Base-by-base conservation (phyloP, 2,797 vertebrate species). In the Enteromius trimaculatus region DNA sequence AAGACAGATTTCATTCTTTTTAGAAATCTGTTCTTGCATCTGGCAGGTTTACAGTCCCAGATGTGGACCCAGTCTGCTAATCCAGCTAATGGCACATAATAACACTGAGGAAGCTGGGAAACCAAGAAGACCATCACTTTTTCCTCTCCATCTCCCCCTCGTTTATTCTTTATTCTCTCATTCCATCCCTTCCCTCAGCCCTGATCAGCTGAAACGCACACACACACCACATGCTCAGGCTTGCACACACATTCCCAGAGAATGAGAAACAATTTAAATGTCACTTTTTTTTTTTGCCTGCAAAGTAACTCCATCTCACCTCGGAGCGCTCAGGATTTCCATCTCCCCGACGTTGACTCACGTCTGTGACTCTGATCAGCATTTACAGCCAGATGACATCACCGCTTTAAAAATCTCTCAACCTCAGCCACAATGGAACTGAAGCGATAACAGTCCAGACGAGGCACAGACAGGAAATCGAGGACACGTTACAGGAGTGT, bases 61-160 rank as follows among this genome's bases (percentile, higher is more conserved):
- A 85, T 85, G 87, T 79, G 83, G 83, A 86, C 44, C 51, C 72
- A 77, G 78, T 84, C 75, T 81, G 82, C 78, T 89, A 89, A 89
- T 88, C 85, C 81, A 86, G 42, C 86, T 88, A 89, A 89, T 89
- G 85, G 87, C 66, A 88, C 86, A 83, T 86, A 89, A 89, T 84
- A 87, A 86, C 84, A 82, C 81, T 77, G 83, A 87, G 85, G 81
- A 86, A 86, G 82, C 86, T 74, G 64, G 68, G 79, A 79, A 86
- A 81, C 81, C 76, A 83, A 58, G 78, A 70, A 82, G 87, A 79
- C 69, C 80, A 71, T 87, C 71, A 77, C 65, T 85, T 78, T 85
- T 86, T 75, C 82, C 64, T 80, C 64, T 62, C 23, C 42, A 47
- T 82, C 76, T 65, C 14, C 74, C 70, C 39, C 69, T 72, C 37